These are phyloP conservation scores for Plutomurus gul DNA, from an alignment of 1,140 invertebrate species.

Conservation along the genomic window DNA sequence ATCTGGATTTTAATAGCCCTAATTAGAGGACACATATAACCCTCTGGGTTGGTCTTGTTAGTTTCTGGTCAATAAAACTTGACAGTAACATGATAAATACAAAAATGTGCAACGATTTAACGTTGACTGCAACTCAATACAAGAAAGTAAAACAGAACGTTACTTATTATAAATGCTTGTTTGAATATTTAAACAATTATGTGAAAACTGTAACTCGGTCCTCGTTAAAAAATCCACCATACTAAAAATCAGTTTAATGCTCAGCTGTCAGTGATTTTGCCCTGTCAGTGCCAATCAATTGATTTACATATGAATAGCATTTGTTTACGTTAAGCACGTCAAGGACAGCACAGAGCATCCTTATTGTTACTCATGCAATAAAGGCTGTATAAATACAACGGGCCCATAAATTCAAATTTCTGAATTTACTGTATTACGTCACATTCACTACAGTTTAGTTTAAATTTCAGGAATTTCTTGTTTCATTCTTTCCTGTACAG, in stretches of 20 bases:
- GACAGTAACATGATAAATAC: no score
- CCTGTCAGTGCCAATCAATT: not conserved
- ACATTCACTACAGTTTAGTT: slow-evolving; percentile 9
- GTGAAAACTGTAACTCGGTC: not conserved
- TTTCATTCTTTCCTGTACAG: not conserved
- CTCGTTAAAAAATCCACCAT: no score
- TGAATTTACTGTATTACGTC: slow-evolving; percentile 8
- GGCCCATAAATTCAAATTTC: slow-evolving; percentile 18
- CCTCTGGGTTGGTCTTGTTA: not conserved
- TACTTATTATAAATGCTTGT: not conserved
- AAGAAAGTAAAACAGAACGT: not conserved
- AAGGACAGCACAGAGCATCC: not conserved
- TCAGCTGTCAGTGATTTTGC: not conserved
- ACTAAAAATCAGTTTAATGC: not conserved
- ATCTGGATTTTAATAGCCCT: slow-evolving; percentile 3
- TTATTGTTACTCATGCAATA: not conserved
- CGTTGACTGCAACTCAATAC: no score
- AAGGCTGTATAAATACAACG: not conserved
- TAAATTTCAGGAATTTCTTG: slow-evolving; percentile 21
- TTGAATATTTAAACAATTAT: no score
- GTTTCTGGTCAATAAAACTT: not conserved
- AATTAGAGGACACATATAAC: not conserved
- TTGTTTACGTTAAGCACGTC: not conserved
- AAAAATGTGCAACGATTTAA: no score
- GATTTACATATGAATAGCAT: not conserved